phyloP scores from a whole-genome alignment of 2,888 invertebrate species.

The Andrena praecox region DNA sequence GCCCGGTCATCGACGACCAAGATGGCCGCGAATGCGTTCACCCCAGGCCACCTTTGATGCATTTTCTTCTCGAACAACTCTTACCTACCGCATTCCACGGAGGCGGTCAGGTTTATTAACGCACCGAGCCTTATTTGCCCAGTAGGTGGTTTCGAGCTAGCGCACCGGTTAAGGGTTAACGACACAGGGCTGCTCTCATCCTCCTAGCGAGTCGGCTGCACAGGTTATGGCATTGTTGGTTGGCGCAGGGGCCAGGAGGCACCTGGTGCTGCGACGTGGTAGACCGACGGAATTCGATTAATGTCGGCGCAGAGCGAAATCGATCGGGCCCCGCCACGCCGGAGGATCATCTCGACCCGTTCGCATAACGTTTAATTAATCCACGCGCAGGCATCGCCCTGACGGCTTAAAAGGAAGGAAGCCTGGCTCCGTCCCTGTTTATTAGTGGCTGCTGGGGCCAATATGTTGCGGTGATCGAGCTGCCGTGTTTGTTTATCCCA shows the following conservation, averaged over 20 bases:
- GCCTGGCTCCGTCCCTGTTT: slow-evolving; percentile 60
- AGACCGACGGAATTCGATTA: slow-evolving; percentile 73
- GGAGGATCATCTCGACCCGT: slow-evolving; percentile 29
- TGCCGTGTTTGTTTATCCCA: slow-evolving; percentile 79
- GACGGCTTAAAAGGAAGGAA: slow-evolving; percentile 68
- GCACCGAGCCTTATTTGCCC: slow-evolving; percentile 13
- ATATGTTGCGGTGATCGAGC: slow-evolving; percentile 75
- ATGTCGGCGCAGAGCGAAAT: slow-evolving; percentile 50
- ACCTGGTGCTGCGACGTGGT: slow-evolving; percentile 55
- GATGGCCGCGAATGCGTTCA: slow-evolving; percentile 6
- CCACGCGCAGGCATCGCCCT: slow-evolving; percentile 22
- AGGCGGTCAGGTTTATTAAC: slow-evolving; percentile 34
- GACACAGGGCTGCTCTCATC: slow-evolving; percentile 26
- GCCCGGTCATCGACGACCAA: neutral
- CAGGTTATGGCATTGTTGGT: slow-evolving; percentile 29
- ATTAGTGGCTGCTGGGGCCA: slow-evolving; percentile 67
- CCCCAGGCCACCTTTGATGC: slow-evolving; percentile 26
- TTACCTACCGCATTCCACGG: slow-evolving; percentile 33
- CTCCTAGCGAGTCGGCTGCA: slow-evolving; percentile 8
- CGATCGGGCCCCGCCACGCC: slow-evolving; percentile 58
- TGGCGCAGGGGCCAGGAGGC: neutral
- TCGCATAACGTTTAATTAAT: slow-evolving; percentile 72
- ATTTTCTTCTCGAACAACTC: neutral
- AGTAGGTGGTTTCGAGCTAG: slow-evolving; percentile 16
- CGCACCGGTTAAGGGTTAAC: slow-evolving; percentile 50